Evolutionary conservation across 2,888 invertebrate genomes (phyloP), one percentile per base, ranked within the genome.

Genomic region (Myopa tessellatipennis): DNA sequence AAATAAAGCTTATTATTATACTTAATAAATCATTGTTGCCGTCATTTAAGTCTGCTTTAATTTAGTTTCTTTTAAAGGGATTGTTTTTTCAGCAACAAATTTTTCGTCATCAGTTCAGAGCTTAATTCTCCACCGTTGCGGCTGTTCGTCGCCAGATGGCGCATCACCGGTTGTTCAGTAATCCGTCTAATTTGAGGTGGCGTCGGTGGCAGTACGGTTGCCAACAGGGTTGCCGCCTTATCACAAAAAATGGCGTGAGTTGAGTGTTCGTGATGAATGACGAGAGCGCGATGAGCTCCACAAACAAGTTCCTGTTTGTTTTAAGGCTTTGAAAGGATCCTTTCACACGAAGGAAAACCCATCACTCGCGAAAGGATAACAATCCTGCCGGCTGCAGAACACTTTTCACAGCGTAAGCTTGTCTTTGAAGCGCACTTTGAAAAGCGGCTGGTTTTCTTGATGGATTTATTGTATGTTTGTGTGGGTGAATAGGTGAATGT

Each of bases 321-420:
- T 60, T 61, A 72, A 38, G 55, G 72, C 72, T 72, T 71, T 60
- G 38, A 72, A 38, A 40, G 60, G 72, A 72, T 60, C 14, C 55
- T 40, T 50, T 52, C 69, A 52, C 69, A 69, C 45, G 61, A n/a
- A 50, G 50, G 26, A 14, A 69, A 69, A 50, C 69, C 45, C 69
- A 69, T 69, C 26, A 61, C 61, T 18, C 61, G 26, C n/a, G 12
- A 69, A 50, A 69, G 50, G 69, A 69, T 50, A 68, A n/a, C 4
- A 7, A 68, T 26, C 7, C 50, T 50, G 69, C 34, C 26, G 18
- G 69, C 50, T 26, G 52, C 10, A 69, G 26, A 45, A 3, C 18
- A 50, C 40, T 14, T 18, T 61, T 61, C 61, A 55, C 16, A 55
- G 55, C 55, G 55, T 4, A n/a, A 16, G 55, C n/a, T 6, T 55